Percentiles rank a stretch among this genome's conserved stretches.
phyloP scores from a whole-genome alignment of 37 sponge, comb jelly and placozoan genomes.

The Spongilla lacustris region DNA sequence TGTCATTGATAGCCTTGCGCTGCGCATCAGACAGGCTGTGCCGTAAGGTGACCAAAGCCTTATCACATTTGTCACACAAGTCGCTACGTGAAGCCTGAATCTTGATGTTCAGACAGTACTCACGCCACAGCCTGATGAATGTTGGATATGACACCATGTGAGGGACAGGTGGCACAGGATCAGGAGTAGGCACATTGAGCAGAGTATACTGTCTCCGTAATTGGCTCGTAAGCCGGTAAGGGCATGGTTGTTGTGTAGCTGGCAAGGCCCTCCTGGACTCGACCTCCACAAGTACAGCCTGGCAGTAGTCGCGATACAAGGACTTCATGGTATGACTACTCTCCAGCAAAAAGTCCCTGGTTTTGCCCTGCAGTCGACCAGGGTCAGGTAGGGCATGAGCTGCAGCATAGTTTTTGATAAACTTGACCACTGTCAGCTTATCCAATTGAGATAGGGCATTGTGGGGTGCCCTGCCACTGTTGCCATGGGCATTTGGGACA shows the following conservation, averaged over 20 bases:
- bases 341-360: neutral
- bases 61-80: neutral
- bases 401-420: neutral
- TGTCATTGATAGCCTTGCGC: neutral
- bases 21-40: neutral
- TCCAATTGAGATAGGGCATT: neutral
- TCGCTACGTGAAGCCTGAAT: neutral
- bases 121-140: neutral
- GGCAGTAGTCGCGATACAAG: neutral
- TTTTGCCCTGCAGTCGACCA: neutral
- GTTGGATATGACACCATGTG: neutral
- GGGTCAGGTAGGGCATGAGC: neutral
- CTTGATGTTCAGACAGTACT: too few relatives aligned
- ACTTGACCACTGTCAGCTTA: neutral
- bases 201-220: neutral
- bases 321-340: neutral
- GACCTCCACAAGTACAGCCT: neutral
- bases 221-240: neutral
- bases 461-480: slow-evolving; percentile 1
- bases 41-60: neutral
- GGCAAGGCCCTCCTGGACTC: neutral
- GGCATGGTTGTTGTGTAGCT: neutral
- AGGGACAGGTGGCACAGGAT: neutral
- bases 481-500: neutral
- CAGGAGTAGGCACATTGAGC: slow-evolving; percentile 1